Percentiles rank a stretch among this genome's conserved stretches.
Conservation (phyloP, 1,140 invertebrate species). For the Delia radicum region DNA sequence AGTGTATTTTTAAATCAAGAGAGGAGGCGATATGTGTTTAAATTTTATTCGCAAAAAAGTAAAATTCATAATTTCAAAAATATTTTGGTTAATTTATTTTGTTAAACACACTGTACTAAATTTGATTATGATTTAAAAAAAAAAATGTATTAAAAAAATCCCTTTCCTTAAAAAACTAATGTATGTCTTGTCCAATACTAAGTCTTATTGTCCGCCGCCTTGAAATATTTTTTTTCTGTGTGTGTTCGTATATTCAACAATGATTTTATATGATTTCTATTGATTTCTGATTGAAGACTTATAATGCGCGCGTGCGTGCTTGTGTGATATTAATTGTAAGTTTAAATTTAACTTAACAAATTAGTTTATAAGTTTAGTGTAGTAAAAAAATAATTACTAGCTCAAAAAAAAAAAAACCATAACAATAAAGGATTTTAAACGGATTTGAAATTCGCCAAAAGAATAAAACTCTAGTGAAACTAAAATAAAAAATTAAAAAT, state of each 20-base stretch:
- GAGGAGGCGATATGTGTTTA: too few species aligned
- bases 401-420: constrained; percentile 23
- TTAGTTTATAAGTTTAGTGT: constrained; percentile 35
- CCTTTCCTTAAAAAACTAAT: not conserved
- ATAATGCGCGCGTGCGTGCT: constrained; percentile 43
- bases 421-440: constrained; percentile 52
- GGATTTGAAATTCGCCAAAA: constrained; percentile 32
- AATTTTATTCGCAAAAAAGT: too few species aligned
- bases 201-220: not conserved
- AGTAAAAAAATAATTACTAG: constrained; percentile 30
- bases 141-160: not conserved
- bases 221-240: constrained; percentile 16
- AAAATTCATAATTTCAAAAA: too few species aligned
- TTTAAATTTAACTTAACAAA: constrained; percentile 29
- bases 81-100: too few species aligned
- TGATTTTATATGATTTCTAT: constrained; percentile 13
- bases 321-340: constrained; percentile 51
- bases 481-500: constrained; percentile 4
- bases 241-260: not conserved
- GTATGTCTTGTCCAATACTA: not conserved
- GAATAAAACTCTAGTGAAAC: not conserved
- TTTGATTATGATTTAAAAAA: too few species aligned
- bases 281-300: constrained; percentile 25
- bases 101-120: too few species aligned
- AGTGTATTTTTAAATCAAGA: too few species aligned